Evolutionary conservation across 2,113 vertebrate genomes (phyloP).

Genomic region (Cariama cristata): DNA sequence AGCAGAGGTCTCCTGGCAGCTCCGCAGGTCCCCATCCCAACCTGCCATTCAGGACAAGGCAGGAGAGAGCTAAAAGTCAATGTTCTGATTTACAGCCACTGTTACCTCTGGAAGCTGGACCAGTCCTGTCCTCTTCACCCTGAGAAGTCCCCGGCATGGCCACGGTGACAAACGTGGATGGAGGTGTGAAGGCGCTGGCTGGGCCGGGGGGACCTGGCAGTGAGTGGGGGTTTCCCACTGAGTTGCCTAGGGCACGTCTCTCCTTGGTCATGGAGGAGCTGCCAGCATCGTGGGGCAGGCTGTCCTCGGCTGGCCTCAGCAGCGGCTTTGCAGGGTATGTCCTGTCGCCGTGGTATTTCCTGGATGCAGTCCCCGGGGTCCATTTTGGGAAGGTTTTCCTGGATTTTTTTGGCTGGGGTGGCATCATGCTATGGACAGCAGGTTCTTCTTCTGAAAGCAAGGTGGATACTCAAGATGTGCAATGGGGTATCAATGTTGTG

Average conservation of each 20-base stretch:
- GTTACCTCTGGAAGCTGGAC: conserved; percentile 38
- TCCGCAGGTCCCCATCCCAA: background rate
- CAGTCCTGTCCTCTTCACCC: background rate
- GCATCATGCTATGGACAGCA: background rate
- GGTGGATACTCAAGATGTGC: background rate
- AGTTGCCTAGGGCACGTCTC: background rate
- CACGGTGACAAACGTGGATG: background rate
- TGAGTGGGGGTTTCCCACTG: fast-evolving
- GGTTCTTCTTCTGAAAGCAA: conserved; percentile 62
- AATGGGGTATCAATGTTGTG: fast-evolving
- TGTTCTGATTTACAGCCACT: background rate
- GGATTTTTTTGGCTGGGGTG: conserved; percentile 56
- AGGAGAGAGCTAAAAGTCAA: background rate
- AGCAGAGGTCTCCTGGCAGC: background rate
- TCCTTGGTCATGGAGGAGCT: conserved; percentile 23
- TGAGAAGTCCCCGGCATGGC: background rate
- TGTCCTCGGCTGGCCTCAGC: background rate
- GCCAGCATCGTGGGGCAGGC: background rate
- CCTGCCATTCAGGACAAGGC: fast-evolving
- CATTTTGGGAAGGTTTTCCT: conserved; percentile 70
- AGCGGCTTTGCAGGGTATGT: background rate
- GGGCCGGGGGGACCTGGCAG: background rate
- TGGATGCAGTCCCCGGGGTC: background rate
- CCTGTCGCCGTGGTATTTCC: background rate
- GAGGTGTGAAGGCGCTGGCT: background rate